phyloP scores from a whole-genome alignment of 92 coral and sea anemone species.

The Epizoanthus illoricatus region DNA sequence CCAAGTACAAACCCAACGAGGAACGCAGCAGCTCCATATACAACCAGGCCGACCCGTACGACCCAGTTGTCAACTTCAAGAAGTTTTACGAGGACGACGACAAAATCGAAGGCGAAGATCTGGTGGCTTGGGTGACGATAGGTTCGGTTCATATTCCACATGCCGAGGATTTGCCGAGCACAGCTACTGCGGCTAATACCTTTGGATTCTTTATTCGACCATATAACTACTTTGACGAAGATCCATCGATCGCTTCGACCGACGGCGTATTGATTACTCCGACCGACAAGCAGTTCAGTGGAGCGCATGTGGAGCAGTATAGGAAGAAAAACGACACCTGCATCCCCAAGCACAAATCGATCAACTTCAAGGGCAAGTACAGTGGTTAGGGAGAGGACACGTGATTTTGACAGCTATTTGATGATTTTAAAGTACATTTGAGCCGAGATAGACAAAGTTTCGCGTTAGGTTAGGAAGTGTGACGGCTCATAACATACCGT shows the following conservation, averaged over 20 bases:
- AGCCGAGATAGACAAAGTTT: too few relatives aligned
- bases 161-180: slow-evolving; percentile 80
- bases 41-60: slow-evolving; percentile 68
- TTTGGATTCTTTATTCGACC: slow-evolving; percentile 84
- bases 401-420: too few relatives aligned
- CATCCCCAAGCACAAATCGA: slow-evolving; percentile 1
- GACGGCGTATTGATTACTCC: slow-evolving; percentile 76
- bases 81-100: slow-evolving; percentile 54
- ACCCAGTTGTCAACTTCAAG: slow-evolving; percentile 68
- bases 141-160: slow-evolving; percentile 73
- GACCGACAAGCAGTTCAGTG: slow-evolving; percentile 22
- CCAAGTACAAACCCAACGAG: slow-evolving; percentile 58
- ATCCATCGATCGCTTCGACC: slow-evolving; percentile 77
- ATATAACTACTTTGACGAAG: slow-evolving; percentile 85
- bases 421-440: too few relatives aligned
- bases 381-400: not conserved
- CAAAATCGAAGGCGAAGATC: slow-evolving; percentile 49
- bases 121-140: slow-evolving; percentile 75
- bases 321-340: slow-evolving; percentile 33
- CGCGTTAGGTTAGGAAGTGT: too few relatives aligned
- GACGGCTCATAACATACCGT: too few relatives aligned
- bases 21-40: slow-evolving; percentile 67
- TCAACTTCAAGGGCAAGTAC: slow-evolving; percentile 32
- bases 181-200: slow-evolving; percentile 63
- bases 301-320: slow-evolving; percentile 18